Evolutionary conservation across 2,113 vertebrate genomes (phyloP).

Genomic region (Chiloscyllium plagiosum): DNA sequence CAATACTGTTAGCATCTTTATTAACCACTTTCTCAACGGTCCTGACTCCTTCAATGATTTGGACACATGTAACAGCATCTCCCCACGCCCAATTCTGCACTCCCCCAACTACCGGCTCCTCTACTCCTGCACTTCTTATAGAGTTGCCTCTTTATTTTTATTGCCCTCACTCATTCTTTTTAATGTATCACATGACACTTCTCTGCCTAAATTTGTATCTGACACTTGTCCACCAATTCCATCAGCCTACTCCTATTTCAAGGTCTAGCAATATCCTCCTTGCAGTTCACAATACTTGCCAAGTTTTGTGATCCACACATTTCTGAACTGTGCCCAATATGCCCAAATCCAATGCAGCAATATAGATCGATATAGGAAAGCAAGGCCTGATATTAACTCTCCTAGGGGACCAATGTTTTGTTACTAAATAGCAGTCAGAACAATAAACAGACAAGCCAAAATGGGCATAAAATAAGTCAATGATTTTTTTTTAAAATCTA

Average conservation of each 20-base stretch:
- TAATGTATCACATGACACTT: neutral
- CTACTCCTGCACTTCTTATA: neutral
- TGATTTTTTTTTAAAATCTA: neutral
- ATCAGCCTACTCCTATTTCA: neutral
- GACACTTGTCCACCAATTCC: neutral
- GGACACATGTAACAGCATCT: too few relatives aligned
- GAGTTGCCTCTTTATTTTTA: neutral
- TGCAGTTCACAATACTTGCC: neutral
- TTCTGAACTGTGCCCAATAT: neutral
- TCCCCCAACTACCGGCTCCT: neutral
- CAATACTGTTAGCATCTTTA: neutral
- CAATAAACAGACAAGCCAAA: too few relatives aligned
- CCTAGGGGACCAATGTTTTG: too few relatives aligned
- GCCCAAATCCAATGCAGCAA: neutral
- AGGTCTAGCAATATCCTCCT: too few relatives aligned
- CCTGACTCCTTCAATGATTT: neutral
- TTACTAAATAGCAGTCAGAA: too few relatives aligned
- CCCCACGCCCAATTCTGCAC: too few relatives aligned
- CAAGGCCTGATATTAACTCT: too few relatives aligned
- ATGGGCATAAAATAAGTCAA: too few relatives aligned
- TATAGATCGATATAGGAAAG: too few relatives aligned
- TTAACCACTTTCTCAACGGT: neutral
- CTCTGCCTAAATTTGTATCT: neutral
- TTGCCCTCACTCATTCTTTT: neutral
- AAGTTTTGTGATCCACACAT: neutral